phyloP scores from a whole-genome alignment of 1,140 invertebrate species.

The Meteorus sp. region DNA sequence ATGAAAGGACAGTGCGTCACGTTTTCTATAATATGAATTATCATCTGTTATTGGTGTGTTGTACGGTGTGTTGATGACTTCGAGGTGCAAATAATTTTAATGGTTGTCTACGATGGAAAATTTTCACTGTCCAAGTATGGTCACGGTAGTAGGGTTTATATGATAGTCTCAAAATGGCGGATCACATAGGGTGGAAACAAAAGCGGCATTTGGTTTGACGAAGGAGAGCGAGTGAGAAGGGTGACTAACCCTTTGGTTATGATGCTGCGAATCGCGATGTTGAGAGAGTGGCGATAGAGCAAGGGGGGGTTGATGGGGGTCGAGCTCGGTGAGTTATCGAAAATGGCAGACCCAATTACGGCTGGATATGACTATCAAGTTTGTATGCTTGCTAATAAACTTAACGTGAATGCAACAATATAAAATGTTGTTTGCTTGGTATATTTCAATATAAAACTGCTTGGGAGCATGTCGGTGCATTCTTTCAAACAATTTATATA shows the following conservation, averaged over 20 bases:
- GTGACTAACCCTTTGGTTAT: slow-evolving; percentile 53
- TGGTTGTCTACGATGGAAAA: slow-evolving; percentile 58
- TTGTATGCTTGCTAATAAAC: slow-evolving; percentile 13
- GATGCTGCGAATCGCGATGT: too few species aligned
- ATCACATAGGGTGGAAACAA: slow-evolving; percentile 56
- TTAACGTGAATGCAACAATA: neutral
- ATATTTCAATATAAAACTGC: too few species aligned
- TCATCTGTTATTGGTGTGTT: too few species aligned
- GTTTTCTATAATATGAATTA: too few species aligned
- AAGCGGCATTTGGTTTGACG: slow-evolving; percentile 48
- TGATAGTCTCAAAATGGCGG: slow-evolving; percentile 61
- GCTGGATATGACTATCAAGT: slow-evolving; percentile 22
- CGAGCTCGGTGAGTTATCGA: slow-evolving; percentile 52
- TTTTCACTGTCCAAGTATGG: slow-evolving; percentile 54
- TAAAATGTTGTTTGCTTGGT: too few species aligned
- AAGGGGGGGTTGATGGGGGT: slow-evolving; percentile 27
- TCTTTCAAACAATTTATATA: too few species aligned
- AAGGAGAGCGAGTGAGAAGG: slow-evolving; percentile 22
- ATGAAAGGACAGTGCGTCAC: too few species aligned
- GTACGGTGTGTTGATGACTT: too few species aligned
- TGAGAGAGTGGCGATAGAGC: slow-evolving; percentile 18
- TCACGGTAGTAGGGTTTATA: slow-evolving; percentile 45
- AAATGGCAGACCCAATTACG: slow-evolving; percentile 61
- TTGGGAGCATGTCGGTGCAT: too few species aligned
- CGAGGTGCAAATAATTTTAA: slow-evolving; percentile 33